Evolutionary conservation across 23 tunicate genomes (phyloP).

Genomic region (Botrylloides violaceus): DNA sequence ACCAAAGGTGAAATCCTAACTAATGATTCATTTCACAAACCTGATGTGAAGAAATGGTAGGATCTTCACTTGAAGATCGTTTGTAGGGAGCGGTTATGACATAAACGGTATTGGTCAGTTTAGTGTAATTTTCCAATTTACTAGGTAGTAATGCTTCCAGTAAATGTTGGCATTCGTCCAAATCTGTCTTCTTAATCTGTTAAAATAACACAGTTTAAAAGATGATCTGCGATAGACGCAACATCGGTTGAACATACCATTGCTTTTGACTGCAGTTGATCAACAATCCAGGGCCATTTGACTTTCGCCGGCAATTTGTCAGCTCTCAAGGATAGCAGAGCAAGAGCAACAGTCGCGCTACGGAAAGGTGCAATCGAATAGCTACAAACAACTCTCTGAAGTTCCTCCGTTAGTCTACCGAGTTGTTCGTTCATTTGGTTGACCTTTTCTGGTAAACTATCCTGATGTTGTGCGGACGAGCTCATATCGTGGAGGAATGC

Average conservation of each 20-base stretch:
- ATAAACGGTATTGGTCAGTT: neutral
- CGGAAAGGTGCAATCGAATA: conserved; percentile 47
- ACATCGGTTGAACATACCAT: no score
- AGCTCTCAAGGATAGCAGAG: conserved; percentile 46
- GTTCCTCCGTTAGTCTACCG: conserved; percentile 24
- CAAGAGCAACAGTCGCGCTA: conserved; percentile 46
- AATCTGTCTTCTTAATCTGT: neutral
- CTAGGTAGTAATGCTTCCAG: neutral
- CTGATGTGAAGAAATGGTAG: neutral
- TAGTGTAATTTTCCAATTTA: neutral
- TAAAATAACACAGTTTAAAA: neutral
- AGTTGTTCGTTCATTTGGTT: conserved; percentile 18
- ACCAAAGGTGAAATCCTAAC: no score
- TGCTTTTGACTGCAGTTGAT: neutral
- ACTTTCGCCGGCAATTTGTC: conserved; percentile 16
- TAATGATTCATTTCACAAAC: no score
- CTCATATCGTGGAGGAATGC: conserved; percentile 24
- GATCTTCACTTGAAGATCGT: neutral
- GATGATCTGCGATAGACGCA: no score
- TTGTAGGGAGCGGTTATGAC: neutral
- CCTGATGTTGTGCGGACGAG: neutral
- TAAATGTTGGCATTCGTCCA: neutral
- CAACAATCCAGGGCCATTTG: neutral
- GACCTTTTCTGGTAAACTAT: neutral
- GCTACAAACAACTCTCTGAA: conserved; percentile 33